Evolutionary conservation across 1,140 invertebrate genomes (phyloP).

Genomic region (Agrilus planipennis): DNA sequence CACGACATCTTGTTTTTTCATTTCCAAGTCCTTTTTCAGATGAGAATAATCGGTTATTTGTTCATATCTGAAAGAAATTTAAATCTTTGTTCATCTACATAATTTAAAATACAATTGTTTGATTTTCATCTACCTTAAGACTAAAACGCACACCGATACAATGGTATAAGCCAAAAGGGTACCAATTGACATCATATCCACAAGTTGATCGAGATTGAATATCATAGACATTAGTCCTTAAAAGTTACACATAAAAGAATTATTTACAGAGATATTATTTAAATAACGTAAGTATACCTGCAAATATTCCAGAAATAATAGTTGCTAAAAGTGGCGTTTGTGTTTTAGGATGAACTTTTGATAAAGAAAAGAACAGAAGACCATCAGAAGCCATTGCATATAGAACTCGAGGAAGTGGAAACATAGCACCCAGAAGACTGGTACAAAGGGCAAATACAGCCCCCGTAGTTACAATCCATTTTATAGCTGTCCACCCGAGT

Average conservation of each 20-base stretch:
- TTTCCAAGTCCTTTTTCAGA: constrained; percentile 5
- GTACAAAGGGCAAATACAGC: constrained; percentile 67
- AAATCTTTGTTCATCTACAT: no score
- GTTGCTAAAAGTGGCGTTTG: constrained; percentile 79
- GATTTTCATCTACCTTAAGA: constrained; percentile 52
- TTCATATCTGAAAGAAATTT: constrained; percentile 13
- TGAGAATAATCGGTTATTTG: constrained; percentile 6
- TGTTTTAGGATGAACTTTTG: constrained; percentile 55
- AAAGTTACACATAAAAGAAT: no score
- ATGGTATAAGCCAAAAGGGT: constrained; percentile 87
- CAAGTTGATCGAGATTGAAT: constrained; percentile 77
- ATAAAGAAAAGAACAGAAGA: constrained; percentile 63
- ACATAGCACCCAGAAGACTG: constrained; percentile 80
- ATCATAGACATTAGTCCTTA: constrained; percentile 70
- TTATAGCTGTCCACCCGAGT: constrained; percentile 61
- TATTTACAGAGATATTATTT: no score
- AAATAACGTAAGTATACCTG: constrained; percentile 17
- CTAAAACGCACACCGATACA: constrained; percentile 77
- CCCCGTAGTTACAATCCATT: constrained; percentile 77
- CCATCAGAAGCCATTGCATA: constrained; percentile 88
- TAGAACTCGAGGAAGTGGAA: constrained; percentile 73
- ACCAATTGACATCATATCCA: constrained; percentile 93
- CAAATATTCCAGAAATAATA: constrained; percentile 59
- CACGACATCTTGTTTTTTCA: constrained; percentile 1
- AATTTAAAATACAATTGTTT: not conserved